These are phyloP conservation scores for Bombus impatiens DNA, from an alignment of 1,140 invertebrate genomes.

Conservation along the genomic window DNA sequence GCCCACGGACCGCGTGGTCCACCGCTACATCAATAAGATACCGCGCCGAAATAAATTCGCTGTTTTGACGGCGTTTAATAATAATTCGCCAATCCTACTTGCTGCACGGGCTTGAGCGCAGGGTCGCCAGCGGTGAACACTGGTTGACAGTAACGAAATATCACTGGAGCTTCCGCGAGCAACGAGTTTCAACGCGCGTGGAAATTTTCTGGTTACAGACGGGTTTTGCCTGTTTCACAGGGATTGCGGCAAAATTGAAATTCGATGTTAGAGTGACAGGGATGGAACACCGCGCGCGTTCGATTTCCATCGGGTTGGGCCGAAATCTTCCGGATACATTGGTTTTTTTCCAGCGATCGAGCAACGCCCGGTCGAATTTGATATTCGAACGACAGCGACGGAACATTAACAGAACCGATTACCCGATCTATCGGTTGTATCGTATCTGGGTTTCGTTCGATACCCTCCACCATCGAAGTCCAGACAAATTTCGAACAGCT, in stretches of 20 bases:
- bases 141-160: slow-evolving; percentile 37
- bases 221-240: not conserved
- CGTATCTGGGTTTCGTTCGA: not conserved
- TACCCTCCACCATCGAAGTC: not conserved
- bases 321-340: not conserved
- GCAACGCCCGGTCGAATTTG: not conserved
- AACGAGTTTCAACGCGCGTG: not conserved
- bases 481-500: not conserved
- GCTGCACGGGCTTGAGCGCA: not conserved
- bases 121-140: not conserved
- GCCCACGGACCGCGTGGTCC: slow-evolving; percentile 71
- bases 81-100: slow-evolving; percentile 76
- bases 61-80: slow-evolving; percentile 80
- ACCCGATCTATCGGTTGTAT: not conserved
- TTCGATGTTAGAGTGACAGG: slow-evolving; percentile 1
- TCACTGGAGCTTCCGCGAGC: slow-evolving; percentile 1
- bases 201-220: slow-evolving; percentile 4
- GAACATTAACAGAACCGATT: not conserved
- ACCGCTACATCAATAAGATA: slow-evolving; percentile 77
- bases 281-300: not conserved
- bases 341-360: no score
- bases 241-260: slow-evolving; percentile 23
- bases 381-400: not conserved
- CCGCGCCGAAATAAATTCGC: slow-evolving; percentile 78
- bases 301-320: not conserved